Percentiles rank a stretch among this genome's conserved stretches.
phyloP scores from a whole-genome alignment of 35 echinoderm and acorn worm species.

The Diadema setosum region DNA sequence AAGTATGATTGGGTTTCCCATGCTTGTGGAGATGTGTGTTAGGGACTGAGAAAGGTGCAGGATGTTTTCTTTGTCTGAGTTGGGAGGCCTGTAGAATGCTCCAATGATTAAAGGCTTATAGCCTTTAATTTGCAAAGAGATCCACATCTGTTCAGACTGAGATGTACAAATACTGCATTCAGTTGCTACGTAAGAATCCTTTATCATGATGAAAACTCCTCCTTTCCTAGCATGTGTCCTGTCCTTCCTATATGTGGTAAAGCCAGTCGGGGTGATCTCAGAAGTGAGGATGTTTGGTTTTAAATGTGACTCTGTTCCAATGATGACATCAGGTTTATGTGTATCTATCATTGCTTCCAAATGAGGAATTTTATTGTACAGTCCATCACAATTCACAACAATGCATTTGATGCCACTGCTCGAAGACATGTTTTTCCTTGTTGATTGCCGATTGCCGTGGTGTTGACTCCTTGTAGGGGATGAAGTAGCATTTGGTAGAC shows the following conservation, averaged over 20 bases:
- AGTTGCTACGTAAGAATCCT: background rate
- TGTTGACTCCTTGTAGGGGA: background rate
- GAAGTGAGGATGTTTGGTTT: conserved; percentile 17
- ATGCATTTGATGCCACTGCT: background rate
- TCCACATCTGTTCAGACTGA: background rate
- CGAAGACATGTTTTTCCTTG: background rate
- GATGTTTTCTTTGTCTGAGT: background rate
- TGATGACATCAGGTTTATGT: conserved; percentile 14
- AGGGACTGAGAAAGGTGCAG: conserved; percentile 8
- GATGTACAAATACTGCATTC: background rate
- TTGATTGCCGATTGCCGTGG: no score
- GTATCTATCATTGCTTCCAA: conserved; percentile 24
- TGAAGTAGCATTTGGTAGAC: conserved; percentile 13
- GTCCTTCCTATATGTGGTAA: conserved; percentile 9
- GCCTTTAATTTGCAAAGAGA: background rate
- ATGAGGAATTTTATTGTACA: conserved; percentile 28
- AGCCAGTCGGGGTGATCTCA: conserved; percentile 30
- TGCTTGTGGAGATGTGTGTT: background rate
- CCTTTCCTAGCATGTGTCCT: background rate
- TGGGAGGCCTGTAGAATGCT: conserved; percentile 34
- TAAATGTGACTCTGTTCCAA: conserved; percentile 25
- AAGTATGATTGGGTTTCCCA: conserved; percentile 3
- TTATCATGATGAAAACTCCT: conserved; percentile 30
- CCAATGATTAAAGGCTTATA: conserved; percentile 30
- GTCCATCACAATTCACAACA: conserved; percentile 29